A percentile compares a stretch with the other conserved stretches of the same genome.
phyloP scores from a whole-genome alignment of 2,888 invertebrate species.

The Automeris io region DNA sequence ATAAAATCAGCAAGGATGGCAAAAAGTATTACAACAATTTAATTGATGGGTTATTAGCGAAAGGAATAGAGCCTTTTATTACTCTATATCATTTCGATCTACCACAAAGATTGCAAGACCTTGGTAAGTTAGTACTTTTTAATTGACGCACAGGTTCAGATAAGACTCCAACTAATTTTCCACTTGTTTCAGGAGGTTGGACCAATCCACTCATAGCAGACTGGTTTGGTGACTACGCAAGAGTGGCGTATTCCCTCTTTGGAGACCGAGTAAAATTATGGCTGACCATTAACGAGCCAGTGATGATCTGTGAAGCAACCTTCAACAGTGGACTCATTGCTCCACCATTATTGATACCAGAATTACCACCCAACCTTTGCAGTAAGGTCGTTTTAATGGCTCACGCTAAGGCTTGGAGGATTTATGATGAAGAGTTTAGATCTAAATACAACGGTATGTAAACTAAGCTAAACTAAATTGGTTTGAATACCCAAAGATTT shows the following conservation, averaged over 20 bases:
- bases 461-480: no score
- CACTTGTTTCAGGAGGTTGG: slow-evolving; percentile 82
- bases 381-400: slow-evolving; percentile 79
- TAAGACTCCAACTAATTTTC: no score
- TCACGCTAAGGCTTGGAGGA: slow-evolving; percentile 77
- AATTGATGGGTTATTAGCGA: slow-evolving; percentile 60
- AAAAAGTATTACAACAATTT: slow-evolving; percentile 68
- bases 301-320: slow-evolving; percentile 17
- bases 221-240: slow-evolving; percentile 77
- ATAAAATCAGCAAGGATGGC: slow-evolving; percentile 58
- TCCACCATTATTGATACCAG: slow-evolving; percentile 14
- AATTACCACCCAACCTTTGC: slow-evolving; percentile 18
- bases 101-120: slow-evolving; percentile 45
- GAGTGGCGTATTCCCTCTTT: slow-evolving; percentile 66
- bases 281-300: slow-evolving; percentile 84
- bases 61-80: slow-evolving; percentile 66
- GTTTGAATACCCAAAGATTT: neutral
- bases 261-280: slow-evolving; percentile 79
- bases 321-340: slow-evolving; percentile 9
- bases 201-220: slow-evolving; percentile 75
- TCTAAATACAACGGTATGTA: slow-evolving; percentile 52
- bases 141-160: no score
- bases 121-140: slow-evolving; percentile 32
- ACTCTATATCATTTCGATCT: slow-evolving; percentile 67
- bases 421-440: slow-evolving; percentile 72